Base-by-base conservation (phyloP, 2,113 vertebrate genomes). In the Atractosteus spatula region DNA sequence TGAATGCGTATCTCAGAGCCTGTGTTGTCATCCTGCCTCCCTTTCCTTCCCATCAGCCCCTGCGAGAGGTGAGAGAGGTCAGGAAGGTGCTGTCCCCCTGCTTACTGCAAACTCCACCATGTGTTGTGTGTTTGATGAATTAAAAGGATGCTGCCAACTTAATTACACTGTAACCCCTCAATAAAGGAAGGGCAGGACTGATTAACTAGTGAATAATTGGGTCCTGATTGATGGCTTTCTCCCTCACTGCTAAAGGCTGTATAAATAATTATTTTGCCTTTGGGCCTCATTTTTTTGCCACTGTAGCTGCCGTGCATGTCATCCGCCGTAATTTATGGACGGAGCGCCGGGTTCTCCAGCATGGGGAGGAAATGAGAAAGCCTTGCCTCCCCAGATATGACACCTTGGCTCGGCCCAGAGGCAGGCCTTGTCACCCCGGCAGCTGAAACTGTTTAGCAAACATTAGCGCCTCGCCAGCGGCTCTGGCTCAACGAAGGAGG, bases 161-260 rank as follows among this genome's bases (percentile, higher is more conserved):
- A 94, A 94, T 95, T 94, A 94, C 89, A 92, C 89, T 93, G 92
- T 93, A 95, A 94, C 93, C 91, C 92, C 93, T 94, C 93, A 93
- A 92, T 94, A 94, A 93, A 94, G 89, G 89, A 92, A 92, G 91
- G 91, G 91, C 91, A 93, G 85, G 92, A 88, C 91, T 94, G 93
- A 93, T 93, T 94, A 94, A 93, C 91, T 92, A 90, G 90, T 92
- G 91, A 93, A 93, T 95, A 94, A 94, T 94, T 93, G 91, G 91
- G 87, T 85, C 74, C 86, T 95, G 94, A 95, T 92, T 94, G 91
- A 94, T 94, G 91, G 91, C 87, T 91, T 89, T 91, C 88, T 92
- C 85, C 10, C 86, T 91, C 84, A 89, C 88, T 86, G 90, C 91
- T 93, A 91, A 93, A 89, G 90, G 90, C 91, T 93, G 89, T 92